These are phyloP conservation scores for Oithona nana DNA, from an alignment of 2,888 invertebrate species.

Conservation along the genomic window DNA sequence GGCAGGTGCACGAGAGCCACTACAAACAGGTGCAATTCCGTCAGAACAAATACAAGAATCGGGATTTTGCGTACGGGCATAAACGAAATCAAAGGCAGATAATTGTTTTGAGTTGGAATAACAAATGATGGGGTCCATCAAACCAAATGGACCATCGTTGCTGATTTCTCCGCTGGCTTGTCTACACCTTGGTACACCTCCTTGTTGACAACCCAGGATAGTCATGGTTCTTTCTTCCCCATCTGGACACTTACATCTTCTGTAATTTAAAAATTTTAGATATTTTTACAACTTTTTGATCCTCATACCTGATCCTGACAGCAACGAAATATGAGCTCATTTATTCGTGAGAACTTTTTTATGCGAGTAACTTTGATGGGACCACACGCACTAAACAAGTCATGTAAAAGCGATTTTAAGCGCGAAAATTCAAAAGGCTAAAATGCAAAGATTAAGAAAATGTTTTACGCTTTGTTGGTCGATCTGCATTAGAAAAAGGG, in stretches of 20 bases:
- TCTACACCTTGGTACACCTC: background rate
- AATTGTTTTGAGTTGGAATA: background rate
- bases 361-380: too few species aligned
- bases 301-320: too few species aligned
- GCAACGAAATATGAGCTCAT: too few species aligned
- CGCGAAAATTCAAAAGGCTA: too few species aligned
- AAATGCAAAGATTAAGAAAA: too few species aligned
- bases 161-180: background rate
- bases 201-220: background rate
- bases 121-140: background rate
- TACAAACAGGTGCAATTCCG: background rate
- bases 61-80: background rate
- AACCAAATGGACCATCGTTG: background rate
- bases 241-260: background rate
- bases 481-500: too few species aligned
- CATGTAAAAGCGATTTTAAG: too few species aligned
- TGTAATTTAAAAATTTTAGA: too few species aligned
- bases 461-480: too few species aligned
- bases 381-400: too few species aligned
- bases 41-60: background rate
- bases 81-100: background rate
- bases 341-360: too few species aligned
- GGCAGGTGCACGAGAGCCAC: background rate
- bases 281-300: too few species aligned
- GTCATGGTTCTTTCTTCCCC: background rate